A percentile compares a stretch with the other conserved stretches of the same genome.
phyloP scores from a whole-genome alignment of 2,113 vertebrate species.

The Calidris pygmaea region DNA sequence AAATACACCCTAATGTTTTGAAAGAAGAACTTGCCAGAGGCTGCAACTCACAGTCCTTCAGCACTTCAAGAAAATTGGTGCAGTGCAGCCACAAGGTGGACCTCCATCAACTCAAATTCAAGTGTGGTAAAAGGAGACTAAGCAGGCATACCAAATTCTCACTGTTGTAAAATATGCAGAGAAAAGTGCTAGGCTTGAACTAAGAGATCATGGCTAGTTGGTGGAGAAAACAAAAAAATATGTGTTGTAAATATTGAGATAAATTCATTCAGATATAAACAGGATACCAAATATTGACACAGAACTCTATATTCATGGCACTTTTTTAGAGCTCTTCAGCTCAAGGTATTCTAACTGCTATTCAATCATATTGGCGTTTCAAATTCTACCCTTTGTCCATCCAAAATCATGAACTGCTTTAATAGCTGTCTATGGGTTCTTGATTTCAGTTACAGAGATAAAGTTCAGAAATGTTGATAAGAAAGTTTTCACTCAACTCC shows the following conservation, averaged over 20 bases:
- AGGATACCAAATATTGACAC: not conserved
- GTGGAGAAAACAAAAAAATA: not conserved
- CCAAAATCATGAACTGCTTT: not conserved
- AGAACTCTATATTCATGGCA: not conserved
- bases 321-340: not conserved
- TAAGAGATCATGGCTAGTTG: not conserved
- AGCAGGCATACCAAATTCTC: not conserved
- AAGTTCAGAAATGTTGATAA: not conserved
- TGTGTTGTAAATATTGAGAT: not conserved
- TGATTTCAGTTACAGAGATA: not conserved
- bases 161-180: not conserved
- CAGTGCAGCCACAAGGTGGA: not conserved
- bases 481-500: not conserved
- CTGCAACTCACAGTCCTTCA: not conserved
- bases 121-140: not conserved
- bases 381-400: not conserved
- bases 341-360: not conserved
- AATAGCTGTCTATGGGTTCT: not conserved
- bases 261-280: not conserved
- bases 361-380: not conserved
- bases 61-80: not conserved
- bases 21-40: not conserved
- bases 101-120: not conserved
- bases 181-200: not conserved
- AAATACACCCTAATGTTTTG: not conserved